Evolutionary conservation across 2,113 vertebrate genomes (phyloP), one percentile per base, ranked within the genome.

Genomic region (Cyphomyrus plagiostoma): DNA sequence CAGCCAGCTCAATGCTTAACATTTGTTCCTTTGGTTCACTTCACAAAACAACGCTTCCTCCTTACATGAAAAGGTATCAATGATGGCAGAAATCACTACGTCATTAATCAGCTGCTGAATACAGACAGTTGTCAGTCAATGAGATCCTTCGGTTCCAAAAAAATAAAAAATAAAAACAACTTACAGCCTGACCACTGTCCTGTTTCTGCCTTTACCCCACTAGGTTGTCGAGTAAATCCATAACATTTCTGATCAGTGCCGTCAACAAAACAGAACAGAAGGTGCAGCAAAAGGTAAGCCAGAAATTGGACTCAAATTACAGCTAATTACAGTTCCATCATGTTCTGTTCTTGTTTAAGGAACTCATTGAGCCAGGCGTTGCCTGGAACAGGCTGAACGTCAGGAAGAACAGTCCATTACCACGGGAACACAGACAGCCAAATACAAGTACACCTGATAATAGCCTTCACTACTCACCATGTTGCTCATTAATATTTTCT

Each of bases 221-320:
- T 80, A 17, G 74, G 35, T 42, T 21, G 39, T 6, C 5, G 15
- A 39, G 74, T 39, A 42, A 80, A 80, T 80, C 74, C 74, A 80
- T 42, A 42, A 80, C 35, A 42, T 80, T 80, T 35, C 74, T 80
- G 62, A 70, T 70, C 26, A 1, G 35, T 42, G 74, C 35, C 17
- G 0, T 77, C 13, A 42, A 42, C 30, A 80, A 80, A 80, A 42
- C 15, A 39, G 88, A 88, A 49, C 88, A 77, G n/a, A 88, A 88
- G 88, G 88, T 88, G 39, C 87, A 66, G 48, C 30, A 2, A 80
- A 80, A 77, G 45, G 62, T 66, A 80, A 42, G 30, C 74, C 42
- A 70, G 62, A 52, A 50, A 88, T 49, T 77, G 88, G 66, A 88
- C 88, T 88, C 88, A 80, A 77, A 88, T 88, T 88, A 80, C 88